Evolutionary conservation across 1,140 invertebrate species (phyloP).

Genomic region (Druon quercuslanigerum): DNA sequence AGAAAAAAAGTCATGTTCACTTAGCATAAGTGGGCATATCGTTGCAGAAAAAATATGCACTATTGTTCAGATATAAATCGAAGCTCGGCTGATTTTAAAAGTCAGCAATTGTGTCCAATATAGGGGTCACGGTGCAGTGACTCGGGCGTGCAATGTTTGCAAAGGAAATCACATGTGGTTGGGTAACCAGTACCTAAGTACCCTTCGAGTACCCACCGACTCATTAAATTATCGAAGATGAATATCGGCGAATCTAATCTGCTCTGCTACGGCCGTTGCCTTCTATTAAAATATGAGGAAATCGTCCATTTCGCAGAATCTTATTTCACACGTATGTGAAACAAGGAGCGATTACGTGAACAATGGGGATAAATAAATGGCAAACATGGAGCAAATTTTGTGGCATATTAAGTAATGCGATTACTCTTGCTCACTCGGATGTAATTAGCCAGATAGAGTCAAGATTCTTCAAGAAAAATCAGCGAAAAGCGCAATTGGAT

Average conservation of each 20-base stretch:
- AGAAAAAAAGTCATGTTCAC: constrained; percentile 27
- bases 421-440: too few species aligned
- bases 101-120: constrained; percentile 29
- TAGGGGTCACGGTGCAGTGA: constrained; percentile 17
- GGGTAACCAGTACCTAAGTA: constrained; percentile 6
- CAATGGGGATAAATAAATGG: neutral
- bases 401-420: too few species aligned
- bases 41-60: constrained; percentile 22
- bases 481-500: too few species aligned
- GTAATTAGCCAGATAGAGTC: too few species aligned
- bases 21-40: constrained; percentile 20
- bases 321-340: constrained; percentile 6
- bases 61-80: constrained; percentile 24
- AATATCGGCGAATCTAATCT: constrained; percentile 28
- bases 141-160: constrained; percentile 21
- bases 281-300: constrained; percentile 22
- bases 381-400: too few species aligned
- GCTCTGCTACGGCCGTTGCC: constrained; percentile 15
- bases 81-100: constrained; percentile 21
- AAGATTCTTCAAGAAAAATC: too few species aligned
- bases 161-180: constrained; percentile 27
- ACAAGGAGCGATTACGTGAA: neutral
- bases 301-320: constrained; percentile 1
- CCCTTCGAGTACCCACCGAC: constrained; percentile 28
- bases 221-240: constrained; percentile 29